These are phyloP conservation scores for Hafferia zeledoni DNA, from an alignment of 2,797 vertebrate genomes.

Conservation along the genomic window DNA sequence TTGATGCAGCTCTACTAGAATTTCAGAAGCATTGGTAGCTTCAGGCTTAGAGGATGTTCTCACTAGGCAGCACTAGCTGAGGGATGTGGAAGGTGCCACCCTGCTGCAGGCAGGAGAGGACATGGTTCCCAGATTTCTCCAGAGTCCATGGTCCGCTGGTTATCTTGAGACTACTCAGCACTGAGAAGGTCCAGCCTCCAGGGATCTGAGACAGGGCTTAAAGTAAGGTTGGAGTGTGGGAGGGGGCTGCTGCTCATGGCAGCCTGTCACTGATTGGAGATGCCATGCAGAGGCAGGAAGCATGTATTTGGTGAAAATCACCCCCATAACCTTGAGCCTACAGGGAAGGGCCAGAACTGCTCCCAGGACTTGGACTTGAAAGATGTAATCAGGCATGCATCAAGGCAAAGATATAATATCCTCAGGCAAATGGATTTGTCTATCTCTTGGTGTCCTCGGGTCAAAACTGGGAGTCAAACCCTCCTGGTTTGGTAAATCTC, in stretches of 20 bases:
- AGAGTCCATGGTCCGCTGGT: neutral
- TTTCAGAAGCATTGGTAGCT: neutral
- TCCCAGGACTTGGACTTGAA: neutral
- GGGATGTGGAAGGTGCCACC: neutral
- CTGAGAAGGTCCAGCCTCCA: neutral
- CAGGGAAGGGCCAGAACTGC: rapidly evolving
- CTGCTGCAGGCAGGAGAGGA: neutral
- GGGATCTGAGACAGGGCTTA: rapidly evolving
- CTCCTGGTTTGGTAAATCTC: neutral
- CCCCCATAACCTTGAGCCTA: neutral
- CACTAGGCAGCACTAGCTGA: rapidly evolving
- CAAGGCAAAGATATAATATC: neutral
- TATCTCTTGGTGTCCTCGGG: neutral
- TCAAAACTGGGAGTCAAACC: neutral
- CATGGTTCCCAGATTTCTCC: neutral
- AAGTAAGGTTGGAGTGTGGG: rapidly evolving
- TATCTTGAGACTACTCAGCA: neutral
- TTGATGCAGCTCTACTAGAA: rapidly evolving
- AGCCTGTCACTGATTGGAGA: neutral
- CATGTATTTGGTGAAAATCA: neutral
- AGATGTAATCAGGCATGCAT: neutral
- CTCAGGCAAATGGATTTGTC: neutral
- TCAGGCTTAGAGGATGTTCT: neutral
- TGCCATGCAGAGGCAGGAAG: neutral
- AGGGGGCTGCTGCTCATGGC: neutral